Percentiles rank a stretch among this genome's conserved stretches.
Evolutionary conservation across 2,888 invertebrate species (phyloP).

Genomic region (Xylota sylvarum): DNA sequence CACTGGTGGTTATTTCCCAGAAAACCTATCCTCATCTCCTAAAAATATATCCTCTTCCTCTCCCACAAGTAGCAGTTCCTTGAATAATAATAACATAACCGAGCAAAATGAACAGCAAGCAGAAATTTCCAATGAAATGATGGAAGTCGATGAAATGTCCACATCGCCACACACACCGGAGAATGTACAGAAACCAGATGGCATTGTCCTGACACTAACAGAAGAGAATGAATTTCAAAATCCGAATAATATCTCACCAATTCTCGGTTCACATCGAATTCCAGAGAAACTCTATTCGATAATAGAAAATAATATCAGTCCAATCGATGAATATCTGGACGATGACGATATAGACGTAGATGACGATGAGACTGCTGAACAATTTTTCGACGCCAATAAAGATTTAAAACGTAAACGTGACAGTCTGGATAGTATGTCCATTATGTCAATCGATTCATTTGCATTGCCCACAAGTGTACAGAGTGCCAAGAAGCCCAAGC

Average conservation of each 20-base stretch:
- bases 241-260: conserved; percentile 82
- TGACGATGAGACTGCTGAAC: conserved; percentile 82
- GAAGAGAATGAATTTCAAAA: conserved; percentile 79
- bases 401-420: conserved; percentile 84
- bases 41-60: conserved; percentile 73
- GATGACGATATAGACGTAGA: conserved; percentile 80
- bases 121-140: conserved; percentile 66
- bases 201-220: conserved; percentile 75
- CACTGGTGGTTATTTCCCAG: conserved; percentile 84
- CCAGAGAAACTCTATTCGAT: conserved; percentile 49
- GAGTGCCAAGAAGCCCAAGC: conserved; percentile 84
- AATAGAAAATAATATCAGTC: conserved; percentile 80
- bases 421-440: conserved; percentile 83
- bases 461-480: conserved; percentile 79
- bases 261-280: conserved; percentile 77
- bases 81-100: conserved; percentile 78
- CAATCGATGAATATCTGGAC: conserved; percentile 44
- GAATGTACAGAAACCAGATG: conserved; percentile 75
- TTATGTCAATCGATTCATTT: conserved; percentile 84
- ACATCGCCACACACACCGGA: conserved; percentile 71
- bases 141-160: conserved; percentile 78
- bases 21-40: conserved; percentile 80
- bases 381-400: conserved; percentile 81
- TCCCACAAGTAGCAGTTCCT: conserved; percentile 74
- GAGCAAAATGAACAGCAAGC: conserved; percentile 38